Evolutionary conservation across 2,888 invertebrate genomes (phyloP).

Genomic region (Mesorhabditis sp.): DNA sequence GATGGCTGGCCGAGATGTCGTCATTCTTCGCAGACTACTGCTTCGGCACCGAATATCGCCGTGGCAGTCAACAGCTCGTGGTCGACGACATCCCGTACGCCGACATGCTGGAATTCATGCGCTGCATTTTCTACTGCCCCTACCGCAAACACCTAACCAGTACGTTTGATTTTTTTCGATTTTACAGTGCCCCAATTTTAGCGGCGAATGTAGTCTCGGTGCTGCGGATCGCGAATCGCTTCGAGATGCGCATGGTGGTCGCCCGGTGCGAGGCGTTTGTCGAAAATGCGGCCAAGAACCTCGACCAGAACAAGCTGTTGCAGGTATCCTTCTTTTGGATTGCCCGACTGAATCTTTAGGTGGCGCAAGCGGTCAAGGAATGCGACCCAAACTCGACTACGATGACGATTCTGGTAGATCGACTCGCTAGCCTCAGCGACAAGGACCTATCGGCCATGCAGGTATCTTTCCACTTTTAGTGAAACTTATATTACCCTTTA

Average conservation of each 20-base stretch:
- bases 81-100: slow-evolving; percentile 31
- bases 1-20: slow-evolving; percentile 47
- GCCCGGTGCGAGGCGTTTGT: slow-evolving; percentile 45
- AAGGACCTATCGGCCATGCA: background rate
- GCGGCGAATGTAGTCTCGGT: slow-evolving; percentile 40
- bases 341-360: slow-evolving; percentile 21
- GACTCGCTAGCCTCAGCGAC: slow-evolving; percentile 36
- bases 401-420: slow-evolving; percentile 40
- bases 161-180: slow-evolving; percentile 12
- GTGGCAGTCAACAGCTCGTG: slow-evolving; percentile 18
- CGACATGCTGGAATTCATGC: slow-evolving; percentile 43
- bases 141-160: slow-evolving; percentile 43
- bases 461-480: background rate
- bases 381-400: slow-evolving; percentile 44
- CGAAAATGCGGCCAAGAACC: slow-evolving; percentile 27
- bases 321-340: slow-evolving; percentile 24
- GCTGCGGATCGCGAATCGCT: slow-evolving; percentile 34
- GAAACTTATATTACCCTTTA: slow-evolving; percentile 14
- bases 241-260: slow-evolving; percentile 42
- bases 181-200: slow-evolving; percentile 5
- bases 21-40: slow-evolving; percentile 37
- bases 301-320: slow-evolving; percentile 41
- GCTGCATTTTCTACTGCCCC: slow-evolving; percentile 47
- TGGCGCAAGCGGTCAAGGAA: slow-evolving; percentile 39
- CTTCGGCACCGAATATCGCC: slow-evolving; percentile 23